Base-by-base conservation (phyloP, 35 echinoderm and acorn worm species). In the Heliocidaris erythrogramma region DNA sequence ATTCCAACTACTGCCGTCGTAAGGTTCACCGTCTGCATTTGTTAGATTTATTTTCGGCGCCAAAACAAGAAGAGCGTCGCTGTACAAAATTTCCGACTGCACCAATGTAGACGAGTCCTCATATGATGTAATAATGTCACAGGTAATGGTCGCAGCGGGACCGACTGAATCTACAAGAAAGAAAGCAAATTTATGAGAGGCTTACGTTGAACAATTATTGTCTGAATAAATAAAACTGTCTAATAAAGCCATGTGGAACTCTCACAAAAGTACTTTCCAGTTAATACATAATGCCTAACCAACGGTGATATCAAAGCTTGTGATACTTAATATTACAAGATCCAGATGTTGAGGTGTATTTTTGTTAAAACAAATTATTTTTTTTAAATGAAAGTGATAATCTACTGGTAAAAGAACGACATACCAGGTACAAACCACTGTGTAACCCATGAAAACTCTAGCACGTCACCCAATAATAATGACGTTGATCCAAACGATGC, bases 1-100 rank as follows among this genome's bases (percentile, higher is more conserved):
- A 16, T 47, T 89, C 10, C 3, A 21, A 78, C 27, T 89, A 42
- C 8, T 32, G 12, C 47, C 87, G 31, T 48, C 47, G 32, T 48
- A 47, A 2, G 32, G 5, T 32, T 32, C 24, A 5, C 30, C 87
- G 87, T 32, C 87, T 35, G 32, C 31, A 47, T 89, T 47, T n/a
- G 31, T 47, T 31, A 89, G 87, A 47, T 32, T 89, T 89, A 89
- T 89, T 48, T 89, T 89, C 9, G 31, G 87, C 87, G 30, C 87
- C 87, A 89, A 47, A 18, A 89, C 30, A 89, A 89, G 24, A 89
- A 32, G 12, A 32, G 87, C 17, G 18, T 89, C 10, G 87, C 87
- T 48, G 87, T 89, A 89, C 31, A 89, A 89, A 24, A 48, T 89
- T 31, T 32, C 31, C 14, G 87, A 89, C 47, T 89, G 87, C 21